Percentiles rank a stretch among this genome's conserved stretches.
Conservation (phyloP, 2,113 vertebrate genomes). For the Pterocles orientalis region DNA sequence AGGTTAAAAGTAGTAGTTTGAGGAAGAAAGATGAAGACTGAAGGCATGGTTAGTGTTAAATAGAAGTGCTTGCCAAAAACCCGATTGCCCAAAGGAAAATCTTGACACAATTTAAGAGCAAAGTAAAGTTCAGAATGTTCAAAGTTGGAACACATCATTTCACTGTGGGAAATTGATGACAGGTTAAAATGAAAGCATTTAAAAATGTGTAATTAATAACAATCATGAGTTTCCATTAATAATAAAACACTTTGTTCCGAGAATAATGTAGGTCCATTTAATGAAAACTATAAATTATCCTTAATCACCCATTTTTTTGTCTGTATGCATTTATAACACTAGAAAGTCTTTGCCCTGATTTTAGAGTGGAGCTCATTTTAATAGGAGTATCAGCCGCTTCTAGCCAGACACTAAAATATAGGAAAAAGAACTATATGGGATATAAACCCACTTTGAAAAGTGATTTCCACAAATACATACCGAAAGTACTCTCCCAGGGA, state of each 20-base stretch:
- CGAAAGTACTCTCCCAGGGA: background rate
- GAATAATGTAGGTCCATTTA: slow-evolving; percentile 1
- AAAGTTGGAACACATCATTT: slow-evolving; percentile 14
- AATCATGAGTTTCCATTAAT: slow-evolving; percentile 27
- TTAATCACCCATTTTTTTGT: background rate
- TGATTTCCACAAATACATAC: slow-evolving; percentile 42
- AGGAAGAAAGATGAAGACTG: background rate
- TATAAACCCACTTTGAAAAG: slow-evolving; percentile 50
- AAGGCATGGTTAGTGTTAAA: background rate
- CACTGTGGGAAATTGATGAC: background rate
- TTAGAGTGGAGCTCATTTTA: background rate
- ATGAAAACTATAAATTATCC: slow-evolving; percentile 50
- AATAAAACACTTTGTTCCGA: slow-evolving; percentile 4
- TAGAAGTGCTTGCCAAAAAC: background rate
- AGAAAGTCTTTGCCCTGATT: background rate
- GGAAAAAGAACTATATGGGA: slow-evolving; percentile 34
- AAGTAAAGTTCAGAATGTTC: background rate
- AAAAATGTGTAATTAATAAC: slow-evolving; percentile 38
- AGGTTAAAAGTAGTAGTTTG: background rate
- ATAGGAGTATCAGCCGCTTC: background rate
- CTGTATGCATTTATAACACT: background rate
- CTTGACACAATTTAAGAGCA: slow-evolving; percentile 27
- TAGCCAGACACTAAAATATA: slow-evolving; percentile 49
- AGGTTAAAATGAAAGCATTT: slow-evolving; percentile 25
- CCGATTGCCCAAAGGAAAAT: background rate